A percentile compares a stretch with the other conserved stretches of the same genome.
Evolutionary conservation across 2,797 vertebrate species (phyloP).

Genomic region (Sebastes diaconus): DNA sequence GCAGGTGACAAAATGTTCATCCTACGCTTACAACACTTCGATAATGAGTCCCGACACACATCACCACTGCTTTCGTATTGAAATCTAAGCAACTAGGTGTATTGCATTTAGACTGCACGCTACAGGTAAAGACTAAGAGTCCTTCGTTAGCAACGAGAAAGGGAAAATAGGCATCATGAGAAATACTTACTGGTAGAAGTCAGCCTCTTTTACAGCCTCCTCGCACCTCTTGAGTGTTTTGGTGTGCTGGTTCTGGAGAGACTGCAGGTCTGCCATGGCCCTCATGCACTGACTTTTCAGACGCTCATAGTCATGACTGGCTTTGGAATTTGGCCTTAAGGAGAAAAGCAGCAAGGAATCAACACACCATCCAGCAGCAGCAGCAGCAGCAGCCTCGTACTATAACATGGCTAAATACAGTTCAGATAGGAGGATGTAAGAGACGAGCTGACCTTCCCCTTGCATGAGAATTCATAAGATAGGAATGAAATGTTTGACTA

Average conservation of each 20-base stretch:
- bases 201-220: slow-evolving; percentile 96
- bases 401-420: slow-evolving; percentile 18
- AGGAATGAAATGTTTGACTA: slow-evolving; percentile 15
- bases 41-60: slow-evolving; percentile 1
- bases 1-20: slow-evolving; percentile 37
- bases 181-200: slow-evolving; percentile 97
- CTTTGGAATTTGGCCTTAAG: slow-evolving; percentile 92
- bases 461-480: slow-evolving; percentile 12
- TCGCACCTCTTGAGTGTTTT: slow-evolving; percentile 96
- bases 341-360: slow-evolving; percentile 38
- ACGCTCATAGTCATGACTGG: slow-evolving; percentile 94
- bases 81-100: background rate
- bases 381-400: slow-evolving; percentile 10
- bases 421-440: slow-evolving; percentile 14
- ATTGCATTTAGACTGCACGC: background rate
- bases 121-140: background rate
- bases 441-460: slow-evolving; percentile 9
- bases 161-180: background rate
- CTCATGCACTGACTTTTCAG: slow-evolving; percentile 96
- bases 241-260: slow-evolving; percentile 97
- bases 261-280: slow-evolving; percentile 96
- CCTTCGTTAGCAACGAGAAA: background rate
- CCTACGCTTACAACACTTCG: background rate
- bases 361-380: background rate
- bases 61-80: background rate